These are phyloP conservation scores for Luehdorfia chinensis DNA, from an alignment of 1,140 invertebrate species.

Conservation along the genomic window DNA sequence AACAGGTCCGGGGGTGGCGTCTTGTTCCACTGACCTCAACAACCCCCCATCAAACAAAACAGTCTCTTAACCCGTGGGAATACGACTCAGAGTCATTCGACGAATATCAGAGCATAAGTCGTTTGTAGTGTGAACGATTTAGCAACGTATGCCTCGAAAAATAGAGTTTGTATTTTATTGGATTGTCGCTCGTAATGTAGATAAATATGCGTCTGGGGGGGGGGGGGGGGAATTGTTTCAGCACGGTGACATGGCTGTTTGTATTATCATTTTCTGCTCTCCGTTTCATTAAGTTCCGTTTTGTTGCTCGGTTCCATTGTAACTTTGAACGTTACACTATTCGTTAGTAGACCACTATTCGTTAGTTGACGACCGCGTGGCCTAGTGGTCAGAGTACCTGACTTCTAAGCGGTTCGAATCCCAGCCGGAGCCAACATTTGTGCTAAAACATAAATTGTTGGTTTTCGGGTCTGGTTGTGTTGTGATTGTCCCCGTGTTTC, in stretches of 20 bases:
- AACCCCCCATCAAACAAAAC: slow-evolving; percentile 9
- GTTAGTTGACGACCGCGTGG: no score
- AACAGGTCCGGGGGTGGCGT: slow-evolving; percentile 27
- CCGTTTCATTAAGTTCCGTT: not conserved
- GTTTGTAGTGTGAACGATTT: slow-evolving; percentile 18
- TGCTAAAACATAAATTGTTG: no score
- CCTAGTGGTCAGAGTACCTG: no score
- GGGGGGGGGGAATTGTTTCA: slow-evolving; percentile 32
- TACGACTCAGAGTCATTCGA: slow-evolving; percentile 19
- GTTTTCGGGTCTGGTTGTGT: no score
- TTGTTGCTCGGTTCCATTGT: no score
- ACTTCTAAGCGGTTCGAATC: no score
- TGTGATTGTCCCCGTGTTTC: no score
- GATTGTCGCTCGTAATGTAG: slow-evolving; percentile 26
- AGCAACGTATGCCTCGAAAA: slow-evolving; percentile 19
- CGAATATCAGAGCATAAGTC: not conserved
- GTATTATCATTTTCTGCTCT: slow-evolving; percentile 13
- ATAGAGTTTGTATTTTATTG: slow-evolving; percentile 26
- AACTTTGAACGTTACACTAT: no score
- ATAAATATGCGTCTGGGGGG: slow-evolving; percentile 30
- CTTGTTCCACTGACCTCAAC: slow-evolving; percentile 36
- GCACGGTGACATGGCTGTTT: slow-evolving; percentile 20
- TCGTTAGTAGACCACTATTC: no score
- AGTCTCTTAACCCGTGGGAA: not conserved
- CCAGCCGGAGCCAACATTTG: no score